Evolutionary conservation across 2,113 vertebrate species (phyloP), one percentile per base, ranked within the genome.

Genomic region (Menidia beryllina): DNA sequence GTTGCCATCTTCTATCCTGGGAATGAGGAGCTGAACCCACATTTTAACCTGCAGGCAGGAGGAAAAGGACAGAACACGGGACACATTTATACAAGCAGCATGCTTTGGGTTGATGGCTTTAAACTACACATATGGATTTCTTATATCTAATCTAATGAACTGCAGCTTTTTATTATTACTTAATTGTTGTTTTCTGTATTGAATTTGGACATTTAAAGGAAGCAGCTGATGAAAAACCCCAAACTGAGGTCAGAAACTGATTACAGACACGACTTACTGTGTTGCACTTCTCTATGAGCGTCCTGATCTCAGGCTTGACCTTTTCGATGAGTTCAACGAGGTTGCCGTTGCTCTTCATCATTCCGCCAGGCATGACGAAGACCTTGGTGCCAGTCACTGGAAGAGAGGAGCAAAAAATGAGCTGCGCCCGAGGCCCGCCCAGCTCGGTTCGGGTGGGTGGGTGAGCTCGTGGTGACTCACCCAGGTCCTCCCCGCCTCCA

Each of bases 1-100:
- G 93, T 99, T 99, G 39, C 98, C 98, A 73, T 99, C 98, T 87
- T 99, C 98, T 98, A 99, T 99, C 92, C 97, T 97, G 47, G 98
- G 98, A 79, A 99, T 99, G 58, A 99, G 94, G 78, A 99, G 95
- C 86, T 99, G 98, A 84, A 99, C 97, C 98, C 98, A 99, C 98
- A 99, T 99, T 95, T 99, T 99, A 73, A 99, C 98, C 98, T 99
- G 75, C 1, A 67, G 6, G n/a, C n/a, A 3, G 39, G 3, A 41
- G 51, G 3, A 66, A 6, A 4, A 27, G 50, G 0, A 5, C 6
- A 52, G n/a, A n/a, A n/a, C n/a, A n/a, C n/a, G n/a, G n/a, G n/a
- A n/a, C n/a, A n/a, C n/a, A n/a, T n/a, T n/a, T n/a, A n/a, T n/a
- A n/a, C n/a, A n/a, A n/a, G n/a, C n/a, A n/a, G n/a, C n/a, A n/a